phyloP scores from a whole-genome alignment of 1,140 invertebrate species.

The Dolichoris vasculosae region DNA sequence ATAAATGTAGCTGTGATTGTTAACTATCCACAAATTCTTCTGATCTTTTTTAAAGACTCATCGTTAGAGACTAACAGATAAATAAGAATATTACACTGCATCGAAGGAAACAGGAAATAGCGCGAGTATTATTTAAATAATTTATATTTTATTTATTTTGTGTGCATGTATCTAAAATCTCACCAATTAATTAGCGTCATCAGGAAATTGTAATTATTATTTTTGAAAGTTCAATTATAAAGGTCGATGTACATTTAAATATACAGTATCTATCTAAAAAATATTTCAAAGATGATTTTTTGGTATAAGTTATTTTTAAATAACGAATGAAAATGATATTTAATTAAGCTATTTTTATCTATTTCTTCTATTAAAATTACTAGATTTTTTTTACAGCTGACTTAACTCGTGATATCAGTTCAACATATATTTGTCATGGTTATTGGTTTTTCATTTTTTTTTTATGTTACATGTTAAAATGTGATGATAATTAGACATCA shows the following conservation, averaged over 20 bases:
- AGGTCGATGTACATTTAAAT: no score
- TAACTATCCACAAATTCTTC: background rate
- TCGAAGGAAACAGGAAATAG: background rate
- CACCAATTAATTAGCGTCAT: background rate
- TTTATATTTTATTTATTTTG: background rate
- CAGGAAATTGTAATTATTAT: background rate
- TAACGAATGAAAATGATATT: no score
- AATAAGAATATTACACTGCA: background rate
- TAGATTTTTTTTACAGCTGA: background rate
- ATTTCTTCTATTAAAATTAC: background rate
- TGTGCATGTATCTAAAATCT: background rate
- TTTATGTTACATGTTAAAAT: background rate
- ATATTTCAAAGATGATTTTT: no score
- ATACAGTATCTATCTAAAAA: no score
- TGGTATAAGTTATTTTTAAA: no score
- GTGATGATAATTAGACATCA: constrained; percentile 1
- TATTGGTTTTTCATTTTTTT: background rate
- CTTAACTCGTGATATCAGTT: background rate
- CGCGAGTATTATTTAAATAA: background rate
- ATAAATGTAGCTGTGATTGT: background rate
- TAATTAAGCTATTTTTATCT: background rate
- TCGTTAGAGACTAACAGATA: constrained; percentile 3
- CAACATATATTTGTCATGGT: background rate
- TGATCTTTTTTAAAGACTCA: background rate
- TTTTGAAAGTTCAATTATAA: background rate